Base-by-base conservation (phyloP, 2,113 vertebrate species). In the Oreotrochilus melanogaster region DNA sequence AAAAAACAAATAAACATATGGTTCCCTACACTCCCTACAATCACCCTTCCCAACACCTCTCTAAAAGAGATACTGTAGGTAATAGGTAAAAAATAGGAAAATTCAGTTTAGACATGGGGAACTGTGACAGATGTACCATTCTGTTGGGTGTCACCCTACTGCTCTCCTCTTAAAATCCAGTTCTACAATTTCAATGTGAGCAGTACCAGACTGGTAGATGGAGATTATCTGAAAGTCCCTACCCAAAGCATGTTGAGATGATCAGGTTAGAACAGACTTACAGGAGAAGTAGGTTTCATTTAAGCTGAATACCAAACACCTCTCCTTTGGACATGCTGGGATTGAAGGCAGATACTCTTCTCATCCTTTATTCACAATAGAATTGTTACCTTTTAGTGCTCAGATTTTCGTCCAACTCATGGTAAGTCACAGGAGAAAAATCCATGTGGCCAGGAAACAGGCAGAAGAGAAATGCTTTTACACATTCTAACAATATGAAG, bases 301-400 rank as follows among this genome's bases (percentile, higher is more conserved):
- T 80, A 25, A 42, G 24, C 25, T 35, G 56, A 69, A 67, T 42
- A 42, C 42, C 50, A 75, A 78, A 79, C 28, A 69, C 22, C 30
- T 72, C 57, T 85, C 42, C 50, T 65, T 72, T 70, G 37, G 54
- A 76, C 21, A 17, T 33, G 50, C 22, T 70, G 73, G 50, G 71
- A 73, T 15, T 76, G 89, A 85, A 87, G 87, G 64, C 62, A 88
- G 78, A 73, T 82, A 42, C 71, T 93, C 43, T 74, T 72, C 73
- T 67, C 54, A 88, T 87, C 28, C 47, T 86, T 95, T 91, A 95
- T 95, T 94, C 84, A 95, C 64, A 95, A 37, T 3, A 17, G 42
- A 91, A 94, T 16, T 9, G 12, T 79, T 85, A 85, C 67, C 37
- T 76, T 86, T 71, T 57, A 72, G 43, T 17, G 18, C 71, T 92